Conservation (phyloP, 2,797 vertebrate genomes). For the Aotus griseimembra region DNA sequence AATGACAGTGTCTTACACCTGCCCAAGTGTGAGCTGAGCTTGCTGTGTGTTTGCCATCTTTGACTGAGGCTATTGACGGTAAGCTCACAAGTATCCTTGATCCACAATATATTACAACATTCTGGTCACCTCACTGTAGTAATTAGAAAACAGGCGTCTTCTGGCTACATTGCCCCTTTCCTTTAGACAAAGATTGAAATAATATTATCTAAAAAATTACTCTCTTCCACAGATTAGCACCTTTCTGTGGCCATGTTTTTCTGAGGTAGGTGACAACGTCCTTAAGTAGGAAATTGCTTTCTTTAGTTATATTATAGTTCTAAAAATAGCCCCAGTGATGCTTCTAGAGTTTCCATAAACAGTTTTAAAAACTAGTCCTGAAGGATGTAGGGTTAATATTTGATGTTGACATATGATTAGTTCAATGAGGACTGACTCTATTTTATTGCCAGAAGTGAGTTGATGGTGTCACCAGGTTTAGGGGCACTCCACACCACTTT, state of each 20-base stretch:
- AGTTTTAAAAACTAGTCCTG: background rate
- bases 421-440: background rate
- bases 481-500: background rate
- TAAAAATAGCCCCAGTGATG: background rate
- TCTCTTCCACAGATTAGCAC: background rate
- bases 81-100: background rate
- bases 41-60: background rate
- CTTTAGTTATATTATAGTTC: background rate
- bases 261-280: background rate
- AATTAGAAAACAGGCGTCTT: background rate
- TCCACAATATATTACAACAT: background rate
- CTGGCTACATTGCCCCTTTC: background rate
- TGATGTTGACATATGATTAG: background rate
- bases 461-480: background rate
- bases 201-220: background rate
- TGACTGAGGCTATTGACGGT: background rate
- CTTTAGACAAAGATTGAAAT: background rate
- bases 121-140: background rate
- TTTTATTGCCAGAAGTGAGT: background rate
- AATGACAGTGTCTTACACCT: background rate
- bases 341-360: background rate
- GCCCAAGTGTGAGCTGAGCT: rapidly evolving
- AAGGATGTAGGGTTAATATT: background rate
- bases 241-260: background rate
- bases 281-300: background rate